These are phyloP conservation scores for Sporophila hypoxantha DNA, from an alignment of 2,113 vertebrate genomes.

Conservation along the genomic window DNA sequence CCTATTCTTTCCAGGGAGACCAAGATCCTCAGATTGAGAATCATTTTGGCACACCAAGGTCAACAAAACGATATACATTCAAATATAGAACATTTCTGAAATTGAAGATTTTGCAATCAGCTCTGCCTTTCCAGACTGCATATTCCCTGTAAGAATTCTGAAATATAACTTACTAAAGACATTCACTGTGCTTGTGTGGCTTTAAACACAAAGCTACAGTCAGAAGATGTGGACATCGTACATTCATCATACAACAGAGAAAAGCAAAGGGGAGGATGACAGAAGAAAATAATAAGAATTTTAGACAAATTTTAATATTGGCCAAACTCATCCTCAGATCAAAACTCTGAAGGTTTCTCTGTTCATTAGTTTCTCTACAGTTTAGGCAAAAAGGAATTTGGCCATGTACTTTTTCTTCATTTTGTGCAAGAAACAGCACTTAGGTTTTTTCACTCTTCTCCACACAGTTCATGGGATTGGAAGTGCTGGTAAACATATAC, in stretches of 20 bases:
- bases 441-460: background rate
- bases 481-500: background rate
- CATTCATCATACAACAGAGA: conserved; percentile 4
- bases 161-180: background rate
- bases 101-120: background rate
- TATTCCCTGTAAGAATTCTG: conserved; percentile 2
- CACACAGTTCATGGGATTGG: background rate
- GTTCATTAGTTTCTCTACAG: background rate
- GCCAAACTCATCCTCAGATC: background rate
- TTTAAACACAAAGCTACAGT: conserved; percentile 22
- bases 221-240: conserved; percentile 2
- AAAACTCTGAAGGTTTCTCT: background rate
- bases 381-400: background rate
- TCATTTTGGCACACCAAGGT: background rate
- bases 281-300: background rate
- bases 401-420: background rate
- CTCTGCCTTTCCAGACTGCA: background rate
- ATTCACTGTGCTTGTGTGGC: background rate
- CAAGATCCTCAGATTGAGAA: background rate
- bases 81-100: background rate
- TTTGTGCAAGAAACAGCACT: background rate
- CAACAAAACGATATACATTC: background rate
- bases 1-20: background rate
- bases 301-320: background rate
- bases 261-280: background rate